A percentile compares a stretch with the other conserved stretches of the same genome.
Evolutionary conservation across 1,140 invertebrate genomes (phyloP).

Genomic region (Drosophila athabasca): DNA sequence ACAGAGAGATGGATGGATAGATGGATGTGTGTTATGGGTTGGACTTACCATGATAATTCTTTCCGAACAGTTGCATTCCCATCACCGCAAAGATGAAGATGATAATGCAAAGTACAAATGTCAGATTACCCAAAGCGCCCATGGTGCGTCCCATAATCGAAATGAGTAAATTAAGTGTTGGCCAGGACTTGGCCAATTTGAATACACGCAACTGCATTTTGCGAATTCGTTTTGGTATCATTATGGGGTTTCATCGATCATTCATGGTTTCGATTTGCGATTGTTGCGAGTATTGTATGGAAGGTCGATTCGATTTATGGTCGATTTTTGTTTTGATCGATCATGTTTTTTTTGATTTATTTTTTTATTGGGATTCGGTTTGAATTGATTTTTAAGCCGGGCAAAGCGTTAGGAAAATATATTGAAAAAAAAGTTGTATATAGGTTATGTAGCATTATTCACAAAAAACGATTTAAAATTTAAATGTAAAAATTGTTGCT

Average conservation of each 20-base stretch:
- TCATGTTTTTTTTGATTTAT: conserved; percentile 22
- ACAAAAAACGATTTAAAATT: conserved; percentile 37
- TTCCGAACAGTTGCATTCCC: conserved; percentile 98
- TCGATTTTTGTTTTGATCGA: conserved; percentile 22
- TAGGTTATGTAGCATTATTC: conserved; percentile 49
- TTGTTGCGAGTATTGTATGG: conserved; percentile 22
- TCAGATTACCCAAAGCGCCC: conserved; percentile 97
- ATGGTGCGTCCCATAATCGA: conserved; percentile 98
- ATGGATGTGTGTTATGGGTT: not conserved
- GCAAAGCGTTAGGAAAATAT: conserved; percentile 82
- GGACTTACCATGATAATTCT: conserved; percentile 92
- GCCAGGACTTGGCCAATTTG: conserved; percentile 99
- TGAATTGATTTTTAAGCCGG: conserved; percentile 67
- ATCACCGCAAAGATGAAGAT: conserved; percentile 99
- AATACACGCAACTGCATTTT: conserved; percentile 95
- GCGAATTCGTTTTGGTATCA: conserved; percentile 32
- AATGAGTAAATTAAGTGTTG: conserved; percentile 97
- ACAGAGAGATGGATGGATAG: conserved; percentile 4
- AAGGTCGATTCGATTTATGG: conserved; percentile 10
- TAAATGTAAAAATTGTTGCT: not conserved
- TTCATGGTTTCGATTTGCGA: conserved; percentile 33
- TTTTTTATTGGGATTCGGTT: conserved; percentile 20
- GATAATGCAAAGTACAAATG: conserved; percentile 97
- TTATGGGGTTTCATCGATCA: conserved; percentile 14
- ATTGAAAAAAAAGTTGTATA: conserved; percentile 55